phyloP scores from a whole-genome alignment of 2,888 invertebrate genomes.

The Augochlorella aurata region DNA sequence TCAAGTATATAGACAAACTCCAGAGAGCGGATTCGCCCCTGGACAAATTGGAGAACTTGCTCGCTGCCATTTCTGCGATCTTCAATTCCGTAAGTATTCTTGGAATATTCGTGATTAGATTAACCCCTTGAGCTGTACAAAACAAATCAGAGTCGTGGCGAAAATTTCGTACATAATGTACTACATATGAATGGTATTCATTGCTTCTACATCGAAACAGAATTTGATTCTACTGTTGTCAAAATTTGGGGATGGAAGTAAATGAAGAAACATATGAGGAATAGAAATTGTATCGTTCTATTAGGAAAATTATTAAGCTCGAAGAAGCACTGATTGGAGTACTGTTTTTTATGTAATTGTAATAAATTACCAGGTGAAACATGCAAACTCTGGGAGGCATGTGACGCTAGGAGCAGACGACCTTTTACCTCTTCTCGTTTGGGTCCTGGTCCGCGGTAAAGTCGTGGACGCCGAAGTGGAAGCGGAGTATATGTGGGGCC shows the following conservation, averaged over 20 bases:
- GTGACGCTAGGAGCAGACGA: conserved; percentile 91
- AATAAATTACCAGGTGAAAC: conserved; percentile 84
- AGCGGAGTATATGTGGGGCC: conserved; percentile 97
- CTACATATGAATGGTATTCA: too few species aligned
- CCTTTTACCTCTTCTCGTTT: conserved; percentile 94
- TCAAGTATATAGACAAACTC: conserved; percentile 90
- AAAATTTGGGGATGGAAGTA: too few species aligned
- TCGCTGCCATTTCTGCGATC: conserved; percentile 94
- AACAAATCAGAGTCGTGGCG: too few species aligned
- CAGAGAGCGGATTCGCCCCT: conserved; percentile 96
- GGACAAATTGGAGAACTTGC: conserved; percentile 95
- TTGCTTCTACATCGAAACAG: too few species aligned
- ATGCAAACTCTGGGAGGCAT: conserved; percentile 84
- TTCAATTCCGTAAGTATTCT: conserved; percentile 88
- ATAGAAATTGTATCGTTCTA: too few species aligned
- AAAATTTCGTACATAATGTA: too few species aligned
- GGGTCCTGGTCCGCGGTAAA: conserved; percentile 94
- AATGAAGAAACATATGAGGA: too few species aligned
- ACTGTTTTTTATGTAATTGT: not conserved
- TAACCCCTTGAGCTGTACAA: too few species aligned
- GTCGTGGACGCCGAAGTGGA: conserved; percentile 96
- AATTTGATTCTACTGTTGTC: too few species aligned
- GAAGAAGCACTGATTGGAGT: too few species aligned
- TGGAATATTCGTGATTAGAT: not conserved
- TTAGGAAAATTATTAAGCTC: too few species aligned